Conservation (phyloP, 1,140 invertebrate species). For the Caenorhabditis inopinata region DNA sequence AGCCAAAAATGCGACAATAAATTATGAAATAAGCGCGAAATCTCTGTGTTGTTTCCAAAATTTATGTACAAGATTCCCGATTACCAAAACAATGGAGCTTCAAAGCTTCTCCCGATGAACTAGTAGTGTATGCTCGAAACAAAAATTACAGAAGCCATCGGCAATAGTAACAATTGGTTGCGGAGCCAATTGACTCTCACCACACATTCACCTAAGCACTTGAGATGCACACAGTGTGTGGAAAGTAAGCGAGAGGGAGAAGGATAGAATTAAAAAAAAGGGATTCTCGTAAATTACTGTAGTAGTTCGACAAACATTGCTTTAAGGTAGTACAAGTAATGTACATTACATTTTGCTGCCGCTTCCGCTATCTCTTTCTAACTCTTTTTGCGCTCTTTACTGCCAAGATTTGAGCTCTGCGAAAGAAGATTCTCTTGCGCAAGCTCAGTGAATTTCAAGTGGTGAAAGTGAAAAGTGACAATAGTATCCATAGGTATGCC, state of each 20-base stretch:
- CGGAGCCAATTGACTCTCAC: not conserved
- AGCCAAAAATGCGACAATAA: no score
- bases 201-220: conserved; percentile 31
- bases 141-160: not conserved
- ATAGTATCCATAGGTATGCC: conserved; percentile 7
- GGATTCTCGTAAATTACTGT: conserved; percentile 20
- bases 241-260: not conserved
- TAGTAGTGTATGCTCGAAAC: no score
- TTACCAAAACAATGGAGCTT: no score
- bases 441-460: not conserved
- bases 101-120: no score
- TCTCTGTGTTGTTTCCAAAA: no score
- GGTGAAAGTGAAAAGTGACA: conserved; percentile 25
- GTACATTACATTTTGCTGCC: not conserved
- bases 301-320: conserved; percentile 32
- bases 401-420: not conserved
- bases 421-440: not conserved
- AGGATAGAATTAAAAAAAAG: not conserved
- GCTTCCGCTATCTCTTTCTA: not conserved
- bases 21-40: no score
- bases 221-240: conserved; percentile 5
- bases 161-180: conserved; percentile 11
- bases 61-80: no score
- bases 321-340: conserved; percentile 19
- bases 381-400: not conserved